Percentiles rank a stretch among this genome's conserved stretches.
phyloP scores from a whole-genome alignment of 1,140 invertebrate genomes.

The Tetraneura akinire region DNA sequence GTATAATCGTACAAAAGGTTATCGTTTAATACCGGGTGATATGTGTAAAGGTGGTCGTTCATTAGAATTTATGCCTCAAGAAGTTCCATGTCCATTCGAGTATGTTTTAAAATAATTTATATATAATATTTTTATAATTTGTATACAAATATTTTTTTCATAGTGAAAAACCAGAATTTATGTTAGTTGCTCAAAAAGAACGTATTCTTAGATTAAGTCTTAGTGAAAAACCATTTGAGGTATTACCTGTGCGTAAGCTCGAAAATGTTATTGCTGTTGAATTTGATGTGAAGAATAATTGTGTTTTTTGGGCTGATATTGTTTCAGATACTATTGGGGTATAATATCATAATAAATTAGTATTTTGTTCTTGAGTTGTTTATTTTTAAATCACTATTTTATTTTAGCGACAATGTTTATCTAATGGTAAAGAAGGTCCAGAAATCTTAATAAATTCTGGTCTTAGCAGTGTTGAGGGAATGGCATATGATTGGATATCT shows the following conservation, averaged over 20 bases:
- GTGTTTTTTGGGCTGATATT: slow-evolving; percentile 87
- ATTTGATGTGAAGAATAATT: slow-evolving; percentile 82
- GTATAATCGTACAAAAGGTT: slow-evolving; percentile 84
- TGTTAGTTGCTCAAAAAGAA: slow-evolving; percentile 75
- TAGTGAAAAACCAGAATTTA: slow-evolving; percentile 71
- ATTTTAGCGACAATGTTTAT: slow-evolving; percentile 70
- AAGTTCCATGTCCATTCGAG: slow-evolving; percentile 64
- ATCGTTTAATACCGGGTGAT: slow-evolving; percentile 79
- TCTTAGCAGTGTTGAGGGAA: slow-evolving; percentile 84
- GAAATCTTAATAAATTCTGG: slow-evolving; percentile 74
- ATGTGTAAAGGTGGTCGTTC: slow-evolving; percentile 72
- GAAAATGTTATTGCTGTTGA: slow-evolving; percentile 85
- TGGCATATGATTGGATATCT: slow-evolving; percentile 92
- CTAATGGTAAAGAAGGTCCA: slow-evolving; percentile 65
- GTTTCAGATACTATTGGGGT: slow-evolving; percentile 74
- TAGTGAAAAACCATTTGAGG: slow-evolving; percentile 62
- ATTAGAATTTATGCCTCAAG: slow-evolving; percentile 71
- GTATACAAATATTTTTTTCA: slow-evolving; percentile 2
- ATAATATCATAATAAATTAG: slow-evolving; percentile 53
- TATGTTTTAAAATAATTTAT: slow-evolving; percentile 55
- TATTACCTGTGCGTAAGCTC: slow-evolving; percentile 70
- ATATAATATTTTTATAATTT: not conserved
- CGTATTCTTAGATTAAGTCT: slow-evolving; percentile 75
- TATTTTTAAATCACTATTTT: not conserved
- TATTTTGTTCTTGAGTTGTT: not conserved